These are phyloP conservation scores for Pseudopipra pipra DNA, from an alignment of 2,113 vertebrate genomes.

Conservation along the genomic window DNA sequence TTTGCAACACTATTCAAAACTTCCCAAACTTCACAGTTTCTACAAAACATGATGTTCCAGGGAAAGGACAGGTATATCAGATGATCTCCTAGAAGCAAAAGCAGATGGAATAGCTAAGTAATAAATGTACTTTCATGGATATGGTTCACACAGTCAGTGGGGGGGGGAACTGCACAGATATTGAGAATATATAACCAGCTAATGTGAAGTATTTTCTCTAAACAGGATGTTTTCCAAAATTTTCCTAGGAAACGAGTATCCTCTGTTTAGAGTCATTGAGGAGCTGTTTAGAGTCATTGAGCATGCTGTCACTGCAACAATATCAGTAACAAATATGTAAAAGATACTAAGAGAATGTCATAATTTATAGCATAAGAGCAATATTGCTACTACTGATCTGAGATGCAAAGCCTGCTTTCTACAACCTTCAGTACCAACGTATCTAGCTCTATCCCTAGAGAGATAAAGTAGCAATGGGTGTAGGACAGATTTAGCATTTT, in stretches of 20 bases:
- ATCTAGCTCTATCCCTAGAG: not conserved
- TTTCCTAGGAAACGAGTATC: not conserved
- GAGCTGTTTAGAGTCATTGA: not conserved
- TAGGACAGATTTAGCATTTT: not conserved
- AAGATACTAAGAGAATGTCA: not conserved
- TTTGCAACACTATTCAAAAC: not conserved
- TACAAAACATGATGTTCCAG: not conserved
- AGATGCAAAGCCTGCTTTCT: not conserved
- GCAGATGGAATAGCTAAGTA: not conserved
- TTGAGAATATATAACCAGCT: not conserved
- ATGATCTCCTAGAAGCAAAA: not conserved
- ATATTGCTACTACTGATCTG: not conserved
- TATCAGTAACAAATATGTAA: not conserved
- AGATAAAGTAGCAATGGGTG: not conserved
- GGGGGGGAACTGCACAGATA: not conserved
- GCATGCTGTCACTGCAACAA: not conserved
- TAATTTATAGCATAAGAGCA: not conserved
- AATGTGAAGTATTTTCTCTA: not conserved
- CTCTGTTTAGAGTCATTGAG: not conserved
- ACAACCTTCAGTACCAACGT: not conserved
- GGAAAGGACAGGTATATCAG: not conserved
- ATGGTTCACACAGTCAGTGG: not conserved
- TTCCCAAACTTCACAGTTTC: not conserved
- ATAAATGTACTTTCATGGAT: not conserved
- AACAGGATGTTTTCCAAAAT: not conserved